Evolutionary conservation across 2,888 invertebrate genomes (phyloP).

Genomic region (Gari tellinella): DNA sequence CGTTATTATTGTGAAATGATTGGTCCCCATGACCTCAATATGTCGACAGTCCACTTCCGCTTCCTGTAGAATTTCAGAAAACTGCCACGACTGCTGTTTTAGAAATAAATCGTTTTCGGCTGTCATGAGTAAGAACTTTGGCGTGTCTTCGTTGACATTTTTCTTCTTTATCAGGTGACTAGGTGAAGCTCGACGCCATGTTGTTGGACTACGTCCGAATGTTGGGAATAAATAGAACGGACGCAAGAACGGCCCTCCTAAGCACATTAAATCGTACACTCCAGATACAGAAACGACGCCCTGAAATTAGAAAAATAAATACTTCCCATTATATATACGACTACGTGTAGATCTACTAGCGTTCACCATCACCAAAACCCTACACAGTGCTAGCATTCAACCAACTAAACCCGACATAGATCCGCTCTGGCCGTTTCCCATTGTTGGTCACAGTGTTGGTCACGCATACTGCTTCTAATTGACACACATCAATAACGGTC

Average conservation of each 20-base stretch:
- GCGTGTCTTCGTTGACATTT: conserved; percentile 11
- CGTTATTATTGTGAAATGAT: conserved; percentile 66
- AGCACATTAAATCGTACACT: conserved; percentile 60
- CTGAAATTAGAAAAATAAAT: conserved; percentile 58
- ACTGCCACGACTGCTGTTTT: conserved; percentile 54
- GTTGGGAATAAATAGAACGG: conserved; percentile 65
- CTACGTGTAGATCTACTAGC: no score
- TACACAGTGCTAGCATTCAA: no score
- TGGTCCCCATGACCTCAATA: conserved; percentile 58
- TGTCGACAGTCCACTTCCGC: conserved; percentile 40
- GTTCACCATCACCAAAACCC: no score
- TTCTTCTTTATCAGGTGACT: conserved; percentile 31
- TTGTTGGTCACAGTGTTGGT: no score
- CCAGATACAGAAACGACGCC: conserved; percentile 70
- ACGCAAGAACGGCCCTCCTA: conserved; percentile 4
- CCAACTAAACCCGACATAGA: no score
- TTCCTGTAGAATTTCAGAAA: conserved; percentile 46
- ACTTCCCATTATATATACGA: no score
- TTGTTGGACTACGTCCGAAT: conserved; percentile 54
- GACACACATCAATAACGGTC: no score
- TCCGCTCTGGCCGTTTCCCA: no score
- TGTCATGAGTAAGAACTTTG: conserved; percentile 64
- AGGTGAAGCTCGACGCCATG: conserved; percentile 63
- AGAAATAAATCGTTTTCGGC: conserved; percentile 65
- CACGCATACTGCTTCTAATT: no score